Conservation (phyloP, 2,888 invertebrate genomes). For the Notodonta dromedarius region DNA sequence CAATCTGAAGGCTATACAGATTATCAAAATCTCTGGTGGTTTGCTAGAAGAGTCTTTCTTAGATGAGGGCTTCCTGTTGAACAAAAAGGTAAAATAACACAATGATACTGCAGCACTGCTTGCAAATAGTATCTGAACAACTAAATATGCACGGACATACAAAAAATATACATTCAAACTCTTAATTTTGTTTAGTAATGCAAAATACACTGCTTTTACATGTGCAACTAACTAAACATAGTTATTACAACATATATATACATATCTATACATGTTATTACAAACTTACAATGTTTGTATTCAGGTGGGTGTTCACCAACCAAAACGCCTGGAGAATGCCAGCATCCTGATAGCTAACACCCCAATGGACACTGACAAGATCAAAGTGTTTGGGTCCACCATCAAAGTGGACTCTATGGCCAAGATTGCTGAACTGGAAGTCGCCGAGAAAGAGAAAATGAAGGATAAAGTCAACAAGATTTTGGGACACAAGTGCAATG, state of each 20-base stretch:
- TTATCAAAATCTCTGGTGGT: slow-evolving; percentile 98
- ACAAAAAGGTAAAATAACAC: slow-evolving; percentile 90
- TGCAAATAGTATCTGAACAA: too few relatives aligned
- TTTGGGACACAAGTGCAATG: slow-evolving; percentile 96
- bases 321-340: slow-evolving; percentile 97
- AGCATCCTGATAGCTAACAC: slow-evolving; percentile 99
- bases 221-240: too few relatives aligned
- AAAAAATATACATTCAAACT: too few relatives aligned
- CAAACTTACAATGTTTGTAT: slow-evolving; percentile 7
- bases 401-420: slow-evolving; percentile 96
- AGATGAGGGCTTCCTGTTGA: slow-evolving; percentile 96
- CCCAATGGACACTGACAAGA: slow-evolving; percentile 99
- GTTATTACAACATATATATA: too few relatives aligned
- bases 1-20: slow-evolving; percentile 97
- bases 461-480: slow-evolving; percentile 99
- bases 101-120: background rate
- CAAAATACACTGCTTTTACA: too few relatives aligned
- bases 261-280: too few relatives aligned
- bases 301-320: slow-evolving; percentile 97
- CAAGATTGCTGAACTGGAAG: slow-evolving; percentile 98
- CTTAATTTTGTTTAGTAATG: too few relatives aligned
- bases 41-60: slow-evolving; percentile 97
- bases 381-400: slow-evolving; percentile 98
- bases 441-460: slow-evolving; percentile 99
- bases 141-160: too few relatives aligned